Evolutionary conservation across 64 coral and sea anemone genomes (phyloP), one percentile per base, ranked within the genome.

Genomic region (Orbicella faveolata): DNA sequence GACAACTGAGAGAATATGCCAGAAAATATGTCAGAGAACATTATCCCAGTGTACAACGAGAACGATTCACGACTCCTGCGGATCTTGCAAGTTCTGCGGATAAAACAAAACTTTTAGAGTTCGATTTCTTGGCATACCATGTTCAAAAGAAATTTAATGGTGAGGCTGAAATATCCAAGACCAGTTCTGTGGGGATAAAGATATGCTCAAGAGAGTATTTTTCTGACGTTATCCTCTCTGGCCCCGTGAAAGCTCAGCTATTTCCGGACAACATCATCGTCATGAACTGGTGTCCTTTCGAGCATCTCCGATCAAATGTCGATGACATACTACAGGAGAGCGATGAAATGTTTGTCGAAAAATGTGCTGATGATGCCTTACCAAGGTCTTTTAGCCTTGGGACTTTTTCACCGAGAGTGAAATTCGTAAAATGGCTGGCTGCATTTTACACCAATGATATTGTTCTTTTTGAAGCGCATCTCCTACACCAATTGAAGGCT

Each of bases 291-390:
- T 70, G 88, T 18, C 78, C 79, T n/a, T 93, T 84, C 52, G 87
- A 62, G 6, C 76, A 36, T 54, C 64, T 89, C 2, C 87, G 79
- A 20, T 63, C n/a, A 7, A 93, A 93, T 70, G n/a, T 93, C 36
- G 78, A 93, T 75, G 26, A 73, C 33, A 89, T 93, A 14, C 30
- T 93, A 9, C n/a, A 65, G 41, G 87, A 93, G 18, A 41, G 59
- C 41, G 87, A 89, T 53, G 73, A 70, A 35, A 14, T 93, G 34
- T 66, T 89, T 53, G 92, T 61, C 26, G 92, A 89, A 48, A 52
- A 64, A 76, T 62, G 36, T 51, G 33, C 36, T 34, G 25, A 52
- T 17, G 87, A 25, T 15, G 69, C 23, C 7, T 41, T 41, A 19
- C 87, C 74, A 6, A 77, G 18, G 4, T 89, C 87, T 6, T 77